These are phyloP conservation scores for Drosophila pseudoananassae DNA, from an alignment of 1,140 invertebrate genomes.

Conservation along the genomic window DNA sequence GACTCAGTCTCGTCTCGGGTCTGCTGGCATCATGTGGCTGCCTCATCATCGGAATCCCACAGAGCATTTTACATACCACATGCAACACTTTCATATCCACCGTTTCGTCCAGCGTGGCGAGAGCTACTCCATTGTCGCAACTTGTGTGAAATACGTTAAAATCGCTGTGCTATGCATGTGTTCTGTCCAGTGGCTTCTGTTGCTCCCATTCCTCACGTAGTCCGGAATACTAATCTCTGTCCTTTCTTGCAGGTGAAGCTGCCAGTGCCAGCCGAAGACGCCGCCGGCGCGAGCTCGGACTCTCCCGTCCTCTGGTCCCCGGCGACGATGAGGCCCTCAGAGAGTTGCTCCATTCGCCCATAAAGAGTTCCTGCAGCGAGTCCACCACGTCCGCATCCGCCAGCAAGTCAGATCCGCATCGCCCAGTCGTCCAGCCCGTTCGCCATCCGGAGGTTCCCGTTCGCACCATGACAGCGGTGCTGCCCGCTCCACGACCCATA, in stretches of 20 bases:
- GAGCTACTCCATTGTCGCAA: slow-evolving; percentile 32
- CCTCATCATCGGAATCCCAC: slow-evolving; percentile 3
- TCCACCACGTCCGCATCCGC: slow-evolving; percentile 34
- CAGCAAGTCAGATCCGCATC: not conserved
- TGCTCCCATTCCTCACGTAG: not conserved
- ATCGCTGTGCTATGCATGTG: slow-evolving; percentile 58
- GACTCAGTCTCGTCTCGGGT: slow-evolving; percentile 25
- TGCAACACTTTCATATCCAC: slow-evolving; percentile 52
- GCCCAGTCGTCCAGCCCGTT: not conserved
- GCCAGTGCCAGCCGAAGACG: slow-evolving; percentile 74
- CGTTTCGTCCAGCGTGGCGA: slow-evolving; percentile 41
- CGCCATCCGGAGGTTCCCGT: slow-evolving; percentile 43
- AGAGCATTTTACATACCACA: slow-evolving; percentile 10
- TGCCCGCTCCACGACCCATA: slow-evolving; percentile 28
- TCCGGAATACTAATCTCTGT: not conserved
- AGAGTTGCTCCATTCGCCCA: slow-evolving; percentile 66
- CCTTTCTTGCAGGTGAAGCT: slow-evolving; percentile 81
- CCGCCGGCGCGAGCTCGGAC: slow-evolving; percentile 82
- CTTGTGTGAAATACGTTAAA: slow-evolving; percentile 69
- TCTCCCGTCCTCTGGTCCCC: slow-evolving; percentile 80
- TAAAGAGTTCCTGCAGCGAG: slow-evolving; percentile 70
- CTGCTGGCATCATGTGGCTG: slow-evolving; percentile 23
- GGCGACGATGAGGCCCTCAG: slow-evolving; percentile 76
- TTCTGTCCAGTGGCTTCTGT: slow-evolving; percentile 6
- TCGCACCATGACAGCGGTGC: slow-evolving; percentile 46